Conservation (phyloP, 1,140 invertebrate species). For the Condylostylus longicornis region DNA sequence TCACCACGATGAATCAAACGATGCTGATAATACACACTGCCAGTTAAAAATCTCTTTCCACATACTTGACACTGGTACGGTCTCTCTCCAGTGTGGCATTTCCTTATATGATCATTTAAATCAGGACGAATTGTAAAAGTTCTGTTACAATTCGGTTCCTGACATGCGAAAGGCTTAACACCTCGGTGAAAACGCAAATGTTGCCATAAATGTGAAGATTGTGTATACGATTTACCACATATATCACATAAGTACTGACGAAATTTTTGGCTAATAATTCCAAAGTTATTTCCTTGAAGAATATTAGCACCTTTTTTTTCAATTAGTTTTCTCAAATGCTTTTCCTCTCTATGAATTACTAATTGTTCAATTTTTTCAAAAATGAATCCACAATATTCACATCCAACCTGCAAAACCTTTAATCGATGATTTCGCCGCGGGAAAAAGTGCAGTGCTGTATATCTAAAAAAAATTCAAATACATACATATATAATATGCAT, state of each 20-base stretch:
- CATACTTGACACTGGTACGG: constrained; percentile 56
- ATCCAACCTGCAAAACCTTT: constrained; percentile 15
- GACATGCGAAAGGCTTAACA: constrained; percentile 43
- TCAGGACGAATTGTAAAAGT: constrained; percentile 49
- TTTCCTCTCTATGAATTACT: constrained; percentile 29
- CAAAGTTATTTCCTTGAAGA: too few relatives aligned
- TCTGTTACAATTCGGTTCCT: constrained; percentile 41
- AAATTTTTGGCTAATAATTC: too few relatives aligned
- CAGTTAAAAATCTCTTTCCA: constrained; percentile 55
- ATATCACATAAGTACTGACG: constrained; percentile 43
- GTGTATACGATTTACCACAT: constrained; percentile 42
- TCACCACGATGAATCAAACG: constrained; percentile 67
- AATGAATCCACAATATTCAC: constrained; percentile 23
- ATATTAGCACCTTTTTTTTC: constrained; percentile 25
- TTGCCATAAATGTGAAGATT: constrained; percentile 45
- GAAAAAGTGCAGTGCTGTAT: constrained; percentile 22
- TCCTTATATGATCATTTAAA: constrained; percentile 48
- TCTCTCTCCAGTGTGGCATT: constrained; percentile 48
- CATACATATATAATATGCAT: constrained; percentile 11
- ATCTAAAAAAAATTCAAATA: constrained; percentile 14
- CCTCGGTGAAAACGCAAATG: constrained; percentile 44
- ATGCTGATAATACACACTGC: constrained; percentile 56
- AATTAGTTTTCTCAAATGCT: constrained; percentile 23
- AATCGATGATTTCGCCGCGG: constrained; percentile 15
- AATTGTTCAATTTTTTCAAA: constrained; percentile 32